Evolutionary conservation across 2,888 invertebrate species (phyloP).

Genomic region (Platycheirus rosarum): DNA sequence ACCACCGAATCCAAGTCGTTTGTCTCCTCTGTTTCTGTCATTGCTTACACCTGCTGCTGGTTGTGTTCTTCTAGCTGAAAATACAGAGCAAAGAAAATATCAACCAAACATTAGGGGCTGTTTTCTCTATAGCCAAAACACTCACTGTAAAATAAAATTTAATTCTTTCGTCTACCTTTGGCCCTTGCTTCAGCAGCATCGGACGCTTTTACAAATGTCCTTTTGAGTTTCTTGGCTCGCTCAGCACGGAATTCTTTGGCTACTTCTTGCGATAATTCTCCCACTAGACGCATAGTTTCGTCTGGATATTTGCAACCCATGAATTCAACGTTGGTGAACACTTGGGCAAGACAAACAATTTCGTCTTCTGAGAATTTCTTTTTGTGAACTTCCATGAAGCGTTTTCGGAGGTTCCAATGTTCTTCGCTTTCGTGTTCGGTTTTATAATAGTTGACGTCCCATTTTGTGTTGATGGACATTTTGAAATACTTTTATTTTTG

Average conservation of each 20-base stretch:
- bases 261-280: constrained; percentile 88
- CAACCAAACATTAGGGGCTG: constrained; percentile 13
- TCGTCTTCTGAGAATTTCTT: constrained; percentile 90
- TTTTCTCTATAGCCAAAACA: background rate
- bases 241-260: constrained; percentile 88
- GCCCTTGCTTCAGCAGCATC: constrained; percentile 90
- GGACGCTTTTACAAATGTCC: constrained; percentile 90
- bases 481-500: background rate
- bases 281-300: constrained; percentile 90
- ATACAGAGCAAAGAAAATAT: background rate
- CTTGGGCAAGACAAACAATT: constrained; percentile 93
- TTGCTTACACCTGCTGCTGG: constrained; percentile 50
- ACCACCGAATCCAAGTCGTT: constrained; percentile 40
- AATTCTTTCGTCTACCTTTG: constrained; percentile 84
- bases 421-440: constrained; percentile 93
- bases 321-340: constrained; percentile 91
- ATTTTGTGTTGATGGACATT: constrained; percentile 80
- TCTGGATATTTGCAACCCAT: constrained; percentile 88
- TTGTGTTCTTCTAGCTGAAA: constrained; percentile 49
- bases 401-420: constrained; percentile 93
- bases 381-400: constrained; percentile 91
- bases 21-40: constrained; percentile 4
- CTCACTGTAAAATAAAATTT: constrained; percentile 75
- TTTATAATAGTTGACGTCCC: constrained; percentile 90
- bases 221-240: constrained; percentile 85